Conservation (phyloP, 2,888 invertebrate genomes). For the Catonia carolina region DNA sequence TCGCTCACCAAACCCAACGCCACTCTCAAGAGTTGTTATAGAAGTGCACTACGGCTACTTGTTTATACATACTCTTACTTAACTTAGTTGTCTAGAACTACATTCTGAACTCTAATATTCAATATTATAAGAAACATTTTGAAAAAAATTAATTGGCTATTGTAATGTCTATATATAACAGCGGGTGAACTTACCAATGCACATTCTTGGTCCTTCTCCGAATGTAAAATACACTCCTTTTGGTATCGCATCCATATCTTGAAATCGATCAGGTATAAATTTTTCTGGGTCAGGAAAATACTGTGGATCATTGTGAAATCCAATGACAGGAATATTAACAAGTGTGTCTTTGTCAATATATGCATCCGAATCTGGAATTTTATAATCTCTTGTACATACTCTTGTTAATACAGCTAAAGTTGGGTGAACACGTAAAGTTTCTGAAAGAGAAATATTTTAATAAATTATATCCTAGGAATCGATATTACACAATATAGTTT, state of each 20-base stretch:
- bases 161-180: too few relatives aligned
- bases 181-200: constrained; percentile 4
- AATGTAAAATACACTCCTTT: not conserved
- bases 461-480: not conserved
- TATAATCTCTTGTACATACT: constrained; percentile 3
- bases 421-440: constrained; percentile 17
- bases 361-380: not conserved
- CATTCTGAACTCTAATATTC: too few relatives aligned
- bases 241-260: too few relatives aligned
- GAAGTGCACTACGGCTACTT: too few relatives aligned
- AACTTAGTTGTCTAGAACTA: too few relatives aligned
- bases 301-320: not conserved
- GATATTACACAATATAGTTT: too few relatives aligned
- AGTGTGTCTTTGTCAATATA: not conserved
- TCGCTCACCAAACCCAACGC: too few relatives aligned
- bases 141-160: too few relatives aligned
- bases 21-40: too few relatives aligned
- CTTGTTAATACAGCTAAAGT: constrained; percentile 8
- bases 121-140: too few relatives aligned
- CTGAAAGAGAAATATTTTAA: not conserved
- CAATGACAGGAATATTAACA: not conserved
- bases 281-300: not conserved
- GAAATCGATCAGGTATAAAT: constrained; percentile 1
- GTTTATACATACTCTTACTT: too few relatives aligned
- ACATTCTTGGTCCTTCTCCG: constrained; percentile 4